phyloP scores from a whole-genome alignment of 2,888 invertebrate species.

The Oxyteleia sp. region DNA sequence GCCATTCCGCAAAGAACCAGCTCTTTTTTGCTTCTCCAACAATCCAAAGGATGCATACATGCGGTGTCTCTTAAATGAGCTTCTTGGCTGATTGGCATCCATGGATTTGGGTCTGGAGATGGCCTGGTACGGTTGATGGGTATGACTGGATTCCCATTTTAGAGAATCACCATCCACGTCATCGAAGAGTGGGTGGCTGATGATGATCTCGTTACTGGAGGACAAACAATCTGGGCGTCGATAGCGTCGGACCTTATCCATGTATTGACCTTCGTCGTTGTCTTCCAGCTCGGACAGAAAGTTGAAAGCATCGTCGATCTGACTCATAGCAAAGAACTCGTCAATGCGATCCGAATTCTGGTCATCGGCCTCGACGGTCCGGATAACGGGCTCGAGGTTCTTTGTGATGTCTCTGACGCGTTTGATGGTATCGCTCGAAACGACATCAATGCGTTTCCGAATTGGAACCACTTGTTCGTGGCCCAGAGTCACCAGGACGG shows the following conservation, averaged over 20 bases:
- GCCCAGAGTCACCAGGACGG: slow-evolving; percentile 84
- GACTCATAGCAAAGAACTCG: slow-evolving; percentile 79
- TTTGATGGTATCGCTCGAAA: slow-evolving; percentile 86
- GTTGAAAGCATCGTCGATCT: slow-evolving; percentile 84
- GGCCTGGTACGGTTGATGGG: no score
- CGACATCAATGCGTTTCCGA: slow-evolving; percentile 85
- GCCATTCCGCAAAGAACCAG: slow-evolving; percentile 49
- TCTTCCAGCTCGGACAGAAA: slow-evolving; percentile 84
- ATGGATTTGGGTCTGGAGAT: slow-evolving; percentile 22
- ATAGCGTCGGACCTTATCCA: slow-evolving; percentile 12
- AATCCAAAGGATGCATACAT: slow-evolving; percentile 71
- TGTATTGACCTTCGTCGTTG: slow-evolving; percentile 66
- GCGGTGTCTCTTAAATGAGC: slow-evolving; percentile 66
- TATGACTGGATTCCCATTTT: slow-evolving; percentile 8
- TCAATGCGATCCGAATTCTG: slow-evolving; percentile 47
- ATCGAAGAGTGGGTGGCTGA: slow-evolving; percentile 28
- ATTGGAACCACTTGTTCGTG: slow-evolving; percentile 85
- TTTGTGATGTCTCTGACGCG: slow-evolving; percentile 85
- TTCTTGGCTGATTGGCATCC: slow-evolving; percentile 47
- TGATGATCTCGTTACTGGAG: slow-evolving; percentile 67
- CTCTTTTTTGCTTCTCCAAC: slow-evolving; percentile 46
- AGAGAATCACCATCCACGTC: background rate
- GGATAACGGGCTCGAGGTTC: slow-evolving; percentile 82
- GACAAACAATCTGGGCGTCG: slow-evolving; percentile 21
- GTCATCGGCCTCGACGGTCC: slow-evolving; percentile 28